Evolutionary conservation across 2,797 vertebrate genomes (phyloP).

Genomic region (Alfaro cultratus): DNA sequence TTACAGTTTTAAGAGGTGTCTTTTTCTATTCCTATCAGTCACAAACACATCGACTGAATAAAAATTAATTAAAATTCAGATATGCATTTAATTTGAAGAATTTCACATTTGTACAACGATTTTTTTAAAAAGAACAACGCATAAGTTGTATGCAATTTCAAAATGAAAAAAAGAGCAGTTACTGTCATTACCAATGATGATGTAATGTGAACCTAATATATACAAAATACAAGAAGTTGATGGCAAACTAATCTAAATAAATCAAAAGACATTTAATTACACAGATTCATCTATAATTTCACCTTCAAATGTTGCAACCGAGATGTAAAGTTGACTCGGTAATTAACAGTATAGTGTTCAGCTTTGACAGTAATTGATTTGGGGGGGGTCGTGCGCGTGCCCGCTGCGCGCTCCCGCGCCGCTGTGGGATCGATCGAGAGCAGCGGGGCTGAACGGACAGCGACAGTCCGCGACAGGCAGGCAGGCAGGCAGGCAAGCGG

Average conservation of each 20-base stretch:
- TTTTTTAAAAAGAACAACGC: not conserved
- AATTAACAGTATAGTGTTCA: not conserved
- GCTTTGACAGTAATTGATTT: constrained; percentile 12
- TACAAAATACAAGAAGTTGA: not conserved
- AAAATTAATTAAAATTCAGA: not conserved
- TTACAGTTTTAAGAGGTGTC: not conserved
- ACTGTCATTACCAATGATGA: not conserved
- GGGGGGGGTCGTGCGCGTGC: constrained; percentile 5
- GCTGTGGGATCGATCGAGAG: constrained; percentile 25
- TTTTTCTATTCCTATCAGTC: not conserved
- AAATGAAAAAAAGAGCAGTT: not conserved
- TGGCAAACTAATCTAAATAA: not conserved
- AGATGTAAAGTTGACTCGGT: not conserved
- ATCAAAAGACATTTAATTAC: not conserved
- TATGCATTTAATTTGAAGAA: not conserved
- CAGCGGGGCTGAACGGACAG: constrained; percentile 5
- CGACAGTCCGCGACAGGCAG: constrained; percentile 8
- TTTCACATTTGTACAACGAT: not conserved
- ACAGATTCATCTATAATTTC: not conserved
- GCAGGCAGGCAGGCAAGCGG: not conserved
- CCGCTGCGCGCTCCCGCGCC: constrained; percentile 38
- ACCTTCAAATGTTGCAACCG: not conserved
- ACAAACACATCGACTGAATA: not conserved
- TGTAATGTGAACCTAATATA: not conserved
- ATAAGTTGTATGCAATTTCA: not conserved